Base-by-base conservation (phyloP, 2,888 invertebrate species). In the Emesis furor region DNA sequence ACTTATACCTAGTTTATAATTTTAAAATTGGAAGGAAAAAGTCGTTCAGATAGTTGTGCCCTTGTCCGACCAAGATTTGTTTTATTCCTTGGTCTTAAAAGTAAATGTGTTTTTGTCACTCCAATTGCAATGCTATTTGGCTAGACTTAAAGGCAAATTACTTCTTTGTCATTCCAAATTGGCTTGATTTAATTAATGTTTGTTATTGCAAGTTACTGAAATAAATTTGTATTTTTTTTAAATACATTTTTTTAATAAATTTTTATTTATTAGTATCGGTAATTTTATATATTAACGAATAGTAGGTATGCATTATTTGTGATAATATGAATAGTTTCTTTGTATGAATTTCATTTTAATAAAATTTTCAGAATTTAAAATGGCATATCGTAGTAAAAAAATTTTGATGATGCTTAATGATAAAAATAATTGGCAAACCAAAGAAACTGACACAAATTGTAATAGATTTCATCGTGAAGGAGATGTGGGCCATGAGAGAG, bases 21-120 rank as follows among this genome's bases (percentile, higher is more conserved):
- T 59, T 59, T 59, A 59, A 24, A 59, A 59, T 59, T 59, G 59
- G 59, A 59, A 59, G 59, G 59, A 59, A 4, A 59, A 59, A 59
- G 59, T 59, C 24, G 24, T 59, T 59, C 24, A 55, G n/a, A 55
- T 17, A 55, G 55, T 17, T 55, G 55, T 55, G 55, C 55, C 55
- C 55, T 55, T 55, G 55, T 55, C 55, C 55, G 55, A 4, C 55
- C 55, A 55, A 55, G n/a, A 55, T 55, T n/a, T 55, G 55, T 55
- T 55, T 55, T 55, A 55, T 55, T 55, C 55, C n/a, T 55, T 55
- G n/a, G 55, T 55, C 55, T 55, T 55, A 55, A 55, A 55, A 55
- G 55, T 55, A 17, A 55, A 55, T 55, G n/a, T 55, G 55, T 55
- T 55, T 55, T 55, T 55, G 55, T 17, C 55, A 55, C 7, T 55